phyloP scores from a whole-genome alignment of 2,113 vertebrate species.

The Synodontis membranacea region DNA sequence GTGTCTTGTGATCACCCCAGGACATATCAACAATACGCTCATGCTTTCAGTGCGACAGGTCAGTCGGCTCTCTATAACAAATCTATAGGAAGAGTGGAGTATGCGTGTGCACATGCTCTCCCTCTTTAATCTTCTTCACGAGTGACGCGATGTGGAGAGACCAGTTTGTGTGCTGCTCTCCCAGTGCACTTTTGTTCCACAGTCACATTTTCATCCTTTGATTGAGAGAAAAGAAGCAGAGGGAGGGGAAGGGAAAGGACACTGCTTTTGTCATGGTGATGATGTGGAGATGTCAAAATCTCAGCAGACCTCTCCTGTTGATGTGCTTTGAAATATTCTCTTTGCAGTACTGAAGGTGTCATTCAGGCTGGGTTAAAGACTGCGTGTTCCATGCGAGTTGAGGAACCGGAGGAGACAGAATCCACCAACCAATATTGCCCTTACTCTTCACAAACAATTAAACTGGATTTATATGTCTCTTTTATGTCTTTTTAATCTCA shows the following conservation, averaged over 20 bases:
- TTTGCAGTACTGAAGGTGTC: neutral
- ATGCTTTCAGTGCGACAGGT: neutral
- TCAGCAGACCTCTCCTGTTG: neutral
- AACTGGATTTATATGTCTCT: neutral
- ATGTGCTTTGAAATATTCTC: constrained; percentile 26
- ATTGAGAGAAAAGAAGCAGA: neutral
- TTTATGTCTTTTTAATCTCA: constrained; percentile 12
- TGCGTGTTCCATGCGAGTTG: neutral
- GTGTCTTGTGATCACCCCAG: neutral
- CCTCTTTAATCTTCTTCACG: neutral
- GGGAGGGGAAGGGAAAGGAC: neutral
- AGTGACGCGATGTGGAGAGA: neutral
- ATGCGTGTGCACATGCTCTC: neutral
- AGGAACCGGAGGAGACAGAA: neutral
- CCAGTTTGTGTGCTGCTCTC: neutral
- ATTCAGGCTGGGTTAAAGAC: neutral
- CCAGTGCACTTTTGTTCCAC: constrained; percentile 5
- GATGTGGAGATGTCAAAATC: constrained; percentile 29
- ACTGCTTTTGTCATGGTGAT: constrained; percentile 29
- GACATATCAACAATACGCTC: neutral
- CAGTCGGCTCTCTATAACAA: neutral
- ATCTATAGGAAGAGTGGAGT: neutral
- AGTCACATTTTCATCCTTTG: constrained; percentile 15
- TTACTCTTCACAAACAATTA: neutral
- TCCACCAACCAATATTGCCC: neutral